Base-by-base conservation (phyloP, 2,797 vertebrate species). In the Peromyscus aztecus region DNA sequence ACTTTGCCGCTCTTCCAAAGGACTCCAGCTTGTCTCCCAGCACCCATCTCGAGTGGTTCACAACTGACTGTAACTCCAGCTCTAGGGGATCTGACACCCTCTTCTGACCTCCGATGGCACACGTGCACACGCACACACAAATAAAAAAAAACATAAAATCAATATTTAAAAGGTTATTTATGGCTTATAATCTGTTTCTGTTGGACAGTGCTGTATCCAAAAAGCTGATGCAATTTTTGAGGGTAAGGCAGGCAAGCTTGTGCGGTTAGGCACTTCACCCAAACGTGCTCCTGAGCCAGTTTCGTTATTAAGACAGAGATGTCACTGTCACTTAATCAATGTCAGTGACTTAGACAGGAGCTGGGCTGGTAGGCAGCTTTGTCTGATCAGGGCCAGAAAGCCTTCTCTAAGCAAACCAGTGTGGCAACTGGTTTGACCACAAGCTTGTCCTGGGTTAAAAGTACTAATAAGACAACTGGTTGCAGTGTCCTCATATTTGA, bases 371-470 rank as follows among this genome's bases (percentile, higher is more conserved):
- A 59, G 81, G 82, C 19, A 57, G n/a, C 40, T 77, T 84, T 89
- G 78, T 80, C 43, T 84, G 76, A 63, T 57, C 21, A 10, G 37
- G 14, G 12, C 27, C 43, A 55, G 31, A 85, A 82, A 12, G 31
- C 40, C 49, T 73, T 93, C 69, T 46, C 67, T 90, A 92, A 85
- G 52, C 29, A 82, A 90, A 91, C 57, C 67, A 92, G 90, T 57
- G 31, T 91, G 77, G 82, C 23, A 89, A 89, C 57, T 90, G n/a
- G 69, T 82, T 89, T 95, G 90, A 95, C 84, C 80, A 89, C 29
- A 85, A 49, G 34, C 37, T 85, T 49, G 16, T 92, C 46, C 14
- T 84, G 90, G 46, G 81, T 95, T 93, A 71, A 89, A 69, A 84
- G 52, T 71, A 90, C 89, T 87, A 88, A 94, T 65, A 43, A 63